A percentile compares a stretch with the other conserved stretches of the same genome.
Conservation (phyloP, 2,113 vertebrate genomes). For the Crocuta crocuta region DNA sequence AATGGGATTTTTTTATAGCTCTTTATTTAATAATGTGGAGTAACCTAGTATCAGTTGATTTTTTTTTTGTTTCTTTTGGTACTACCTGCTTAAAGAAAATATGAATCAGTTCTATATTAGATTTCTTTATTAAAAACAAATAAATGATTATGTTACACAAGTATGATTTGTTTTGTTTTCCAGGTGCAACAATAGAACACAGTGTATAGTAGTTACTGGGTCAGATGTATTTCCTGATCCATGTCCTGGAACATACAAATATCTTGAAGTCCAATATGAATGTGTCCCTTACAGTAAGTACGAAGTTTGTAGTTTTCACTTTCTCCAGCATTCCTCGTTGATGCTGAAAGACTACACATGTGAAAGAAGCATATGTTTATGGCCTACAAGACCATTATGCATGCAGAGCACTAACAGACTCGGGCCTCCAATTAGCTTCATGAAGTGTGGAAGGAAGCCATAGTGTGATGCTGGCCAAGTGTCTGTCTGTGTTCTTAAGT, state of each 20-base stretch:
- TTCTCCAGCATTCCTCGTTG: conserved; percentile 81
- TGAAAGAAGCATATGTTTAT: conserved; percentile 86
- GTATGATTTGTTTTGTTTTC: conserved; percentile 86
- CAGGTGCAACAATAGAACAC: conserved; percentile 99
- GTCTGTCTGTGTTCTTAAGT: conserved; percentile 90
- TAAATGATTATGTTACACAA: conserved; percentile 65
- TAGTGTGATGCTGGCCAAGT: conserved; percentile 87
- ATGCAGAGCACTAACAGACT: conserved; percentile 88
- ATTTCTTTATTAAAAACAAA: conserved; percentile 68
- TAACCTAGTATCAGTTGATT: conserved; percentile 69
- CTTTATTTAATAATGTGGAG: conserved; percentile 66
- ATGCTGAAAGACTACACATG: conserved; percentile 82
- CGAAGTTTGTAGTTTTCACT: conserved; percentile 83
- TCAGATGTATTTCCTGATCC: conserved; percentile 99
- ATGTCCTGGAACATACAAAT: conserved; percentile 99
- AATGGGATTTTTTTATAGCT: not conserved
- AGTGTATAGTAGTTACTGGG: conserved; percentile 98
- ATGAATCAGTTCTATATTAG: conserved; percentile 37
- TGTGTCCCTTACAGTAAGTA: conserved; percentile 99
- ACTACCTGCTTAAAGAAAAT: conserved; percentile 72
- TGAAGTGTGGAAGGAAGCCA: conserved; percentile 89
- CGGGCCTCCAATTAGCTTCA: conserved; percentile 87
- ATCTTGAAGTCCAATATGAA: conserved; percentile 99
- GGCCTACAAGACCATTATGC: conserved; percentile 87
- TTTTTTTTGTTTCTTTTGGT: conserved; percentile 66